These are phyloP conservation scores for Uromys caudimaculatus DNA, from an alignment of 2,797 vertebrate genomes.

Conservation along the genomic window DNA sequence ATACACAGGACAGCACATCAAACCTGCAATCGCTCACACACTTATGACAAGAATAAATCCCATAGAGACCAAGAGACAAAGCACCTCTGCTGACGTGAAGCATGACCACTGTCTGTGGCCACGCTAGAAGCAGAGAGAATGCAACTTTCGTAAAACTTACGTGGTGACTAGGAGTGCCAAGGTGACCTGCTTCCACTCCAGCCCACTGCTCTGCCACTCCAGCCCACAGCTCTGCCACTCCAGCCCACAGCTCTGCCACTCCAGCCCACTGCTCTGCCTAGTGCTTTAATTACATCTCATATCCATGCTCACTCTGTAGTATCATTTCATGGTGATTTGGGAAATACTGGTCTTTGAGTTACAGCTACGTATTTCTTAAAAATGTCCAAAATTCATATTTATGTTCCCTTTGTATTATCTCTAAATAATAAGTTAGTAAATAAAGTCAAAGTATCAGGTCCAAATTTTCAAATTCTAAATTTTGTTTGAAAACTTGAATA, in stretches of 20 bases:
- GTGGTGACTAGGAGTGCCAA: background rate
- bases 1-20: background rate
- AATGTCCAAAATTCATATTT: background rate
- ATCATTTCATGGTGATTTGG: background rate
- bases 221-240: too few species aligned
- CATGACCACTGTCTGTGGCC: background rate
- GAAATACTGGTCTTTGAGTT: background rate
- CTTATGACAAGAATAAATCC: background rate
- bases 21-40: background rate
- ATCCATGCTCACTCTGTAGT: background rate
- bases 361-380: constrained; percentile 8
- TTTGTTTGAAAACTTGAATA: constrained; percentile 47
- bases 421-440: background rate
- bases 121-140: background rate
- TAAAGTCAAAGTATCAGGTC: background rate
- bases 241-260: background rate
- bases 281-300: background rate
- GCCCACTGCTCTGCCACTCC: background rate
- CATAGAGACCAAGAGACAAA: background rate
- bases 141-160: background rate
- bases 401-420: background rate
- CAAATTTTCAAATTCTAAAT: constrained; percentile 46
- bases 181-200: background rate
- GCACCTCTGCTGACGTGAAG: background rate
- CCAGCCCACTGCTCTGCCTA: background rate